Conservation (phyloP, 2,113 vertebrate species). For the Lethenteron camtschaticum region DNA sequence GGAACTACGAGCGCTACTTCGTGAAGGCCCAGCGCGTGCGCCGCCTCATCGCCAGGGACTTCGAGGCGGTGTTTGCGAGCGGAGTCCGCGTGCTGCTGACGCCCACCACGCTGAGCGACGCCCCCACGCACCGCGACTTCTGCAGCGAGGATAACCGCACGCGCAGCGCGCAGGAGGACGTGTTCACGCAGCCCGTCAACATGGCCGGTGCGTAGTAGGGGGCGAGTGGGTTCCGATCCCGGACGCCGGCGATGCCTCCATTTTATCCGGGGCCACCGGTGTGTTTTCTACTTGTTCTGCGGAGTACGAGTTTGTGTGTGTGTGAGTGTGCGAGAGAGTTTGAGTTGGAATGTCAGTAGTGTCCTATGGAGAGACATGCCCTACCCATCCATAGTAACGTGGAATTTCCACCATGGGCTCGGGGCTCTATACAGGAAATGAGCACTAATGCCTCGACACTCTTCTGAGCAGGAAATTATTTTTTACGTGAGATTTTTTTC, state of each 20-base stretch:
- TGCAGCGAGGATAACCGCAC: slow-evolving; percentile 73
- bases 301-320: slow-evolving; percentile 4
- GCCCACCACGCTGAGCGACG: slow-evolving; percentile 57
- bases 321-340: neutral
- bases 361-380: neutral
- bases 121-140: slow-evolving; percentile 35
- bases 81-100: slow-evolving; percentile 70
- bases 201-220: slow-evolving; percentile 45
- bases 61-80: slow-evolving; percentile 35
- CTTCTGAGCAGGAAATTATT: too few species aligned
- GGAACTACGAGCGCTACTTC: slow-evolving; percentile 73
- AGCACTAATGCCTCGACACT: too few species aligned
- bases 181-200: slow-evolving; percentile 75
- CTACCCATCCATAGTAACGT: neutral
- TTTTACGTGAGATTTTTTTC: too few species aligned
- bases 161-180: slow-evolving; percentile 54
- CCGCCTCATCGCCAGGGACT: slow-evolving; percentile 61
- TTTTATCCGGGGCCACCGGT: neutral
- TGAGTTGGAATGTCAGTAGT: neutral
- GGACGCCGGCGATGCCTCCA: slow-evolving; percentile 7
- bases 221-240: neutral
- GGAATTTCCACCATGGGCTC: too few species aligned
- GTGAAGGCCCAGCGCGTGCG: slow-evolving; percentile 72
- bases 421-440: too few species aligned
- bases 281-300: slow-evolving; percentile 1